phyloP scores from a whole-genome alignment of 2,113 vertebrate species.

The Tringa solitaria region DNA sequence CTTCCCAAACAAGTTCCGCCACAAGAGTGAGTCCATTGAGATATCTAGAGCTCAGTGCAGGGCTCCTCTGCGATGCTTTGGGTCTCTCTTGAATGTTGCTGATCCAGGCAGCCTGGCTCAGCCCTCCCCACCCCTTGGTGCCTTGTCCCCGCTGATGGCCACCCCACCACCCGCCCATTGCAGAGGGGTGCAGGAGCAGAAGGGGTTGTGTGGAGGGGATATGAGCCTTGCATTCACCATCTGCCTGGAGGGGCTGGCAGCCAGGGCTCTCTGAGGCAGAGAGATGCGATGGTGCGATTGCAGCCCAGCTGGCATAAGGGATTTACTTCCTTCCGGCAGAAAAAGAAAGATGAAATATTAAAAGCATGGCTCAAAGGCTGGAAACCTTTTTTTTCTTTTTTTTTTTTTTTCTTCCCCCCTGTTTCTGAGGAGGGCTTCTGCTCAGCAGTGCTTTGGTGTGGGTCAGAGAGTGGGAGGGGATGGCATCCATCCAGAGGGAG shows the following conservation, averaged over 20 bases:
- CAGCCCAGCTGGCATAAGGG: neutral
- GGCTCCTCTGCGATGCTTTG: neutral
- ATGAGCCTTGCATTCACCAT: neutral
- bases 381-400: neutral
- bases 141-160: neutral
- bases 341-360: neutral
- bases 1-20: neutral
- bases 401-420: too few species aligned
- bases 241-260: conserved; percentile 24
- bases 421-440: neutral
- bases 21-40: rapidly evolving
- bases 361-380: conserved; percentile 15
- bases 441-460: neutral
- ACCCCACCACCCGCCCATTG: neutral
- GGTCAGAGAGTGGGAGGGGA: neutral
- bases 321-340: conserved; percentile 1
- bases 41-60: rapidly evolving
- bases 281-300: neutral
- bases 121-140: neutral
- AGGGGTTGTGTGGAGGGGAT: neutral
- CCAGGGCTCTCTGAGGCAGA: neutral
- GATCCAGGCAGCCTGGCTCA: neutral
- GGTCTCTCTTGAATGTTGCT: neutral
- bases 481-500: neutral
- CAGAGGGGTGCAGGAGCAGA: neutral